A percentile compares a stretch with the other conserved stretches of the same genome.
Evolutionary conservation across 2,797 vertebrate species (phyloP).

Genomic region (Enteromius anoplus): DNA sequence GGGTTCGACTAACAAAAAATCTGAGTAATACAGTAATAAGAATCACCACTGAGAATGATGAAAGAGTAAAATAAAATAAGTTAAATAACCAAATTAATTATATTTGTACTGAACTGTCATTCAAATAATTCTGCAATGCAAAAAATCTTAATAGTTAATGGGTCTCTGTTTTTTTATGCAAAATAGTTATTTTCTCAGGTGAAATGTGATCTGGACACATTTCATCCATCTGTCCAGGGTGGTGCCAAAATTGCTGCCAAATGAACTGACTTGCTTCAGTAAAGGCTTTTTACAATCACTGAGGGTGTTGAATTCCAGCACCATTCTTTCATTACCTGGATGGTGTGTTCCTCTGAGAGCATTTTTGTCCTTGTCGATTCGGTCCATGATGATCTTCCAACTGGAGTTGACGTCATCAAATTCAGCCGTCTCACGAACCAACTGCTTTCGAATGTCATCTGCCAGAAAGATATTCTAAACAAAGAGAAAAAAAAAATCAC

Average conservation of each 20-base stretch:
- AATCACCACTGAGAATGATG: background rate
- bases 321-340: conserved; percentile 72
- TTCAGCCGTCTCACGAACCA: conserved; percentile 80
- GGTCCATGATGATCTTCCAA: conserved; percentile 85
- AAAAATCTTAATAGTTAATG: background rate
- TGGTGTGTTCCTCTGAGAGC: conserved; percentile 83
- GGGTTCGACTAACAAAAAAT: background rate
- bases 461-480: conserved; percentile 87
- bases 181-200: background rate
- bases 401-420: conserved; percentile 81
- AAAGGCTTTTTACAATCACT: background rate
- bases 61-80: background rate
- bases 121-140: background rate
- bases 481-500: background rate
- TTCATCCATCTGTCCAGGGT: conserved; percentile 10
- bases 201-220: background rate
- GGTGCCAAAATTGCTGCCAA: conserved; percentile 1
- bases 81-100: background rate
- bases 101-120: background rate
- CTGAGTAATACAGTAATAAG: background rate
- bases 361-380: conserved; percentile 77
- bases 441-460: conserved; percentile 87
- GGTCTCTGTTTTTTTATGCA: background rate
- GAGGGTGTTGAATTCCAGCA: background rate
- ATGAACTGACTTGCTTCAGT: background rate